A percentile compares a stretch with the other conserved stretches of the same genome.
Conservation (phyloP, 2,113 vertebrate species). For the Microcebus tavaratra region DNA sequence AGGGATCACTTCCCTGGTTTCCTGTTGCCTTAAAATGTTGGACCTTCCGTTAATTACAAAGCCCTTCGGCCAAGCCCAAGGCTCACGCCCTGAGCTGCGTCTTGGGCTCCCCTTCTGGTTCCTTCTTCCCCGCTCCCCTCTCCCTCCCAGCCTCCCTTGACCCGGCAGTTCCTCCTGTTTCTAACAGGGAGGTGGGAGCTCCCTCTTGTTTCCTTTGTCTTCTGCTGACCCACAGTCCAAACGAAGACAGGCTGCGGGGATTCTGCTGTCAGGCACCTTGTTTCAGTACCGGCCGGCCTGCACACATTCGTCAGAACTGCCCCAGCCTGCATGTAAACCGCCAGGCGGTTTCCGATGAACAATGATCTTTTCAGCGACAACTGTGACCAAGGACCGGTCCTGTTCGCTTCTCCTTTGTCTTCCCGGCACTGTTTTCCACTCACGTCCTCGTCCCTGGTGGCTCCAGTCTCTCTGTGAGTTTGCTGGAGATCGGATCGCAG, state of each 20-base stretch:
- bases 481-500: too few species aligned
- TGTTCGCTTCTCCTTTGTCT: background rate
- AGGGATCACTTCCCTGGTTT: background rate
- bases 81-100: fast-evolving
- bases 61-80: too few species aligned
- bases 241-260: too few species aligned
- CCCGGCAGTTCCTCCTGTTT: background rate
- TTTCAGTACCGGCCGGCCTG: background rate
- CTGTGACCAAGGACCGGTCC: fast-evolving
- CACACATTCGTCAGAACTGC: fast-evolving
- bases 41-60: background rate
- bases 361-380: fast-evolving
- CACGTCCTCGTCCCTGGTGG: background rate
- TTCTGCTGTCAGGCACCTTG: background rate
- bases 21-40: background rate
- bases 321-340: fast-evolving
- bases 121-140: background rate
- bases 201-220: background rate
- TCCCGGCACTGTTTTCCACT: background rate
- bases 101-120: fast-evolving
- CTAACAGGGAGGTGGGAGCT: background rate
- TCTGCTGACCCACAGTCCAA: background rate
- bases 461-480: fast-evolving
- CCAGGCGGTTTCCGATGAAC: fast-evolving
- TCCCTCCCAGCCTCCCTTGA: too few species aligned